phyloP scores from a whole-genome alignment of 2,113 vertebrate species.

The Empidonax traillii region DNA sequence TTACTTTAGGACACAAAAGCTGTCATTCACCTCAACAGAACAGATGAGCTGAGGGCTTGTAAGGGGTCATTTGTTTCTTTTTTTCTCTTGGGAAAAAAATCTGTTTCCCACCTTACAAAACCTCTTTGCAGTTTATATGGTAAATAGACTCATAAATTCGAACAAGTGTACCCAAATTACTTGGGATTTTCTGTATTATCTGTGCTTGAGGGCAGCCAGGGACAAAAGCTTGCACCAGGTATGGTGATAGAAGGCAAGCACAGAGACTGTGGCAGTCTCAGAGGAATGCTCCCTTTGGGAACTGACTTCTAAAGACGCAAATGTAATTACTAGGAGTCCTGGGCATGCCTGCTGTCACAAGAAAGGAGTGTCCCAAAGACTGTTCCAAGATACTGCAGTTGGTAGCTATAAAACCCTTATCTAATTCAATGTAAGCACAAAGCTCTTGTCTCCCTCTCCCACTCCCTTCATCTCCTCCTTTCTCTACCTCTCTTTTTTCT shows the following conservation, averaged over 20 bases:
- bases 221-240: not conserved
- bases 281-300: not conserved
- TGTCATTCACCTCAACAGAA: not conserved
- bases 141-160: not conserved
- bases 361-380: not conserved
- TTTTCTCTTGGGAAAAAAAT: not conserved
- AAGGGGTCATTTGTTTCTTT: not conserved
- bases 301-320: not conserved
- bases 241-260: not conserved
- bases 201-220: not conserved
- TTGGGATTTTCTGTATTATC: not conserved
- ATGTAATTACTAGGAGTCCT: not conserved
- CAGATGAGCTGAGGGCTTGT: conserved; percentile 3
- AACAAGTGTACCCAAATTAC: not conserved
- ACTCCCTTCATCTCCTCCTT: not conserved
- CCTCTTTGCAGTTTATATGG: not conserved
- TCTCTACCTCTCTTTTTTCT: not conserved
- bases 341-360: not conserved
- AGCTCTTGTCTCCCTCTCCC: not conserved
- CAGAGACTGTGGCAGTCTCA: not conserved
- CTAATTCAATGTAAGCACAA: not conserved
- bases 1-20: conserved; percentile 1
- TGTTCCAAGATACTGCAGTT: not conserved
- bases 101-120: not conserved
- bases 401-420: not conserved